Evolutionary conservation across 2,113 vertebrate genomes (phyloP), one percentile per base, ranked within the genome.

Genomic region (Turnix velox): DNA sequence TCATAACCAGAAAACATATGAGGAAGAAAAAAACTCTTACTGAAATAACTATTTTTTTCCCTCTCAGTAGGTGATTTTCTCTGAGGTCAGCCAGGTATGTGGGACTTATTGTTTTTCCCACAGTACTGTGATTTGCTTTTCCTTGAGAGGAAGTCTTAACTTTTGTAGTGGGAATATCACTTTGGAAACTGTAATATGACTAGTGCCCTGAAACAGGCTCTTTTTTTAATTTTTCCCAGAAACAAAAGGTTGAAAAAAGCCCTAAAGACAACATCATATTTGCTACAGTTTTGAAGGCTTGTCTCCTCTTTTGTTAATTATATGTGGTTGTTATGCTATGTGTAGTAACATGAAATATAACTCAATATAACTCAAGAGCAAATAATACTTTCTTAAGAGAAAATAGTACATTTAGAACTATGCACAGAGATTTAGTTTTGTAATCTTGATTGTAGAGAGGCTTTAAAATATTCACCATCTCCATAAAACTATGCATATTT

Each of bases 31-130:
- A 63, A 71, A 77, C 31, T 79, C 33, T 24, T 35, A 40, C 7
- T 39, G 52, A 72, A 66, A 27, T n/a, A 81, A 92, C 52, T 6
- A 87, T 88, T 92, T 69, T 30, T 65, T 28, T 7, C 17, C 20
- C 17, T 84, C 76, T 69, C 84, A 73, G 65, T 39, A 81, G 78
- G 78, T 16, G n/a, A 87, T 88, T 84, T 93, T 84, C 45, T 88
- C 31, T 69, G 46, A 95, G 80, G 65, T 92, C 84, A 95, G 82
- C 72, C 92, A 93, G 87, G 78, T 91, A 69, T 58, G 55, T 54
- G 46, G 58, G 42, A 86, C 48, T 92, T 88, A 62, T 62, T 82
- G 52, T 76, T 82, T 92, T 91, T 76, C 83, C 69, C 93, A 90
- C 59, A 81, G 18, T 67, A 63, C n/a, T 91, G 61, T 82, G 35